Conservation (phyloP, 1,140 invertebrate species). For the Zaprionus kolodkinae region DNA sequence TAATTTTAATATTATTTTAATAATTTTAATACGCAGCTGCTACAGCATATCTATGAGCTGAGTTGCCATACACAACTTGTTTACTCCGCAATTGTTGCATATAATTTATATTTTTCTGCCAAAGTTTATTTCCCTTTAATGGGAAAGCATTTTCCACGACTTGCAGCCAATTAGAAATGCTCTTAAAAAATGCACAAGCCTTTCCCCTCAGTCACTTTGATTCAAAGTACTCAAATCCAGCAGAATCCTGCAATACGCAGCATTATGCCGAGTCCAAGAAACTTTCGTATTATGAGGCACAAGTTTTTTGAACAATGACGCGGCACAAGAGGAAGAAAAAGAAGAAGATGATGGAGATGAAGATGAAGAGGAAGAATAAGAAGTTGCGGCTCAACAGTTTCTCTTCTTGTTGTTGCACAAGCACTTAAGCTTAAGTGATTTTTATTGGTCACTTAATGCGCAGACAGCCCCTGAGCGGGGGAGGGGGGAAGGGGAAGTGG, state of each 20-base stretch:
- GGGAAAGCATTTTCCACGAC: neutral
- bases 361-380: too few species aligned
- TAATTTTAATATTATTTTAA: too few species aligned
- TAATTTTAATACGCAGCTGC: neutral
- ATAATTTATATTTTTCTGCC: neutral
- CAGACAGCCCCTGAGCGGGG: neutral
- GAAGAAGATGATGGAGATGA: too few species aligned
- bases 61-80: neutral
- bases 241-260: constrained; percentile 9
- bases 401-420: constrained; percentile 28
- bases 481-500: neutral
- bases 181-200: constrained; percentile 2
- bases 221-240: neutral
- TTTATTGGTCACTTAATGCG: constrained; percentile 78
- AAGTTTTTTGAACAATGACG: constrained; percentile 54
- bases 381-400: constrained; percentile 38
- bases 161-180: neutral
- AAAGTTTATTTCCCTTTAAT: neutral
- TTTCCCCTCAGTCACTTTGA: neutral
- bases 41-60: neutral
- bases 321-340: constrained; percentile 15
- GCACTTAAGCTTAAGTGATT: constrained; percentile 77
- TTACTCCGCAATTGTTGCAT: neutral
- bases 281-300: constrained; percentile 31
- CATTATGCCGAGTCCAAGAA: constrained; percentile 12